Conservation (phyloP, 2,888 invertebrate genomes). For the Onchidella celtica region DNA sequence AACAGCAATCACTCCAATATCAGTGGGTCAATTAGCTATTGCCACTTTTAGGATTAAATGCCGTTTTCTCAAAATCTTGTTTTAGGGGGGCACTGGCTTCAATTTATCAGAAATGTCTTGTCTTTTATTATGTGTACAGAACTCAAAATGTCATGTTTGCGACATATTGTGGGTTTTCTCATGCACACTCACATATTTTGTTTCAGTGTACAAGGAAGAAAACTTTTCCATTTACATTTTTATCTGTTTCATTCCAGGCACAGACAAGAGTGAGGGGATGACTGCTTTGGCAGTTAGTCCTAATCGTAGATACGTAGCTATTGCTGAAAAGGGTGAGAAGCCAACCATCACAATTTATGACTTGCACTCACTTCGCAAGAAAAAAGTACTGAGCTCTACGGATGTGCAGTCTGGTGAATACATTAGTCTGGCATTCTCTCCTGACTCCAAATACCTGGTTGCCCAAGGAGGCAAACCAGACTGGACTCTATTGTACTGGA, state of each 20-base stretch:
- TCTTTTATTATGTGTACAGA: too few species aligned
- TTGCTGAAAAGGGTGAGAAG: conserved; percentile 80
- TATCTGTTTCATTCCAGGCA: conserved; percentile 35
- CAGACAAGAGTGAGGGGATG: conserved; percentile 80
- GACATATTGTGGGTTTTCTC: too few species aligned
- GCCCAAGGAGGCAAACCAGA: conserved; percentile 92
- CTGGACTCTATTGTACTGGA: conserved; percentile 89
- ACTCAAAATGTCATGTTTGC: too few species aligned
- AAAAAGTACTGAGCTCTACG: conserved; percentile 79
- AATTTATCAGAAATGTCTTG: too few species aligned
- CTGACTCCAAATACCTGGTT: conserved; percentile 90
- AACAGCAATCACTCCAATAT: too few species aligned
- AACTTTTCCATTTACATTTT: too few species aligned
- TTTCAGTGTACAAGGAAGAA: too few species aligned
- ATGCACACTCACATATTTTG: too few species aligned
- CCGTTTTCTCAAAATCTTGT: too few species aligned
- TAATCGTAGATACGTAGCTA: conserved; percentile 80
- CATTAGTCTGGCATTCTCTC: conserved; percentile 88
- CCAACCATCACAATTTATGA: conserved; percentile 81
- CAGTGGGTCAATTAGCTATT: too few species aligned
- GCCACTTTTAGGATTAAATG: too few species aligned
- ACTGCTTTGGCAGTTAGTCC: conserved; percentile 80
- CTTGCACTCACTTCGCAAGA: conserved; percentile 79
- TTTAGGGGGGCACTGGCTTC: too few species aligned
- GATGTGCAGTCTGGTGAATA: conserved; percentile 84